phyloP scores from a whole-genome alignment of 1,140 invertebrate genomes.

The Papilio dardanus region DNA sequence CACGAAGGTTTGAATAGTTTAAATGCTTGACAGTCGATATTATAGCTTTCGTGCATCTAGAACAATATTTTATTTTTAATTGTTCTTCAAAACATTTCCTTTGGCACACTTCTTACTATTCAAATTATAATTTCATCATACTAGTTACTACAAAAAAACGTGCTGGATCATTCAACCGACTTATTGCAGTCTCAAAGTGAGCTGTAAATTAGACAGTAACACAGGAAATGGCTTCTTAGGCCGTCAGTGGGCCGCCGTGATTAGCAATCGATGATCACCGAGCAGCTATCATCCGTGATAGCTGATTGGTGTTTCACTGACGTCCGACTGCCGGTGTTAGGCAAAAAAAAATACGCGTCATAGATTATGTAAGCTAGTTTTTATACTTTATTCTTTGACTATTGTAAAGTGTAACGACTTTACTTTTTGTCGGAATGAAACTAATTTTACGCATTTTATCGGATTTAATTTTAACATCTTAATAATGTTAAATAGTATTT shows the following conservation, averaged over 20 bases:
- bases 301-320: slow-evolving; percentile 66
- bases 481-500: neutral
- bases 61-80: too few species aligned
- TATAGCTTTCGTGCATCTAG: too few species aligned
- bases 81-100: neutral
- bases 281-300: slow-evolving; percentile 64
- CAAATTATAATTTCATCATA: slow-evolving; percentile 30
- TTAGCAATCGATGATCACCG: slow-evolving; percentile 73
- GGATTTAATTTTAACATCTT: neutral
- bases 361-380: slow-evolving; percentile 47
- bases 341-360: slow-evolving; percentile 62
- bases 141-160: slow-evolving; percentile 2
- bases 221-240: slow-evolving; percentile 79
- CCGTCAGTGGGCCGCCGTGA: slow-evolving; percentile 70
- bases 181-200: slow-evolving; percentile 58
- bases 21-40: too few species aligned
- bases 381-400: slow-evolving; percentile 2
- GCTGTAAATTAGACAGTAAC: slow-evolving; percentile 78
- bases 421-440: slow-evolving; percentile 4
- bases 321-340: slow-evolving; percentile 51
- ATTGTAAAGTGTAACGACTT: slow-evolving; percentile 10
- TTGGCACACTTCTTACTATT: neutral
- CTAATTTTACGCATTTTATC: slow-evolving; percentile 1
- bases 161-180: slow-evolving; percentile 36
- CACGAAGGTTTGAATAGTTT: too few species aligned